A percentile compares a stretch with the other conserved stretches of the same genome.
Evolutionary conservation across 2,888 invertebrate species (phyloP).

Genomic region (Tetheella fluctuosa): DNA sequence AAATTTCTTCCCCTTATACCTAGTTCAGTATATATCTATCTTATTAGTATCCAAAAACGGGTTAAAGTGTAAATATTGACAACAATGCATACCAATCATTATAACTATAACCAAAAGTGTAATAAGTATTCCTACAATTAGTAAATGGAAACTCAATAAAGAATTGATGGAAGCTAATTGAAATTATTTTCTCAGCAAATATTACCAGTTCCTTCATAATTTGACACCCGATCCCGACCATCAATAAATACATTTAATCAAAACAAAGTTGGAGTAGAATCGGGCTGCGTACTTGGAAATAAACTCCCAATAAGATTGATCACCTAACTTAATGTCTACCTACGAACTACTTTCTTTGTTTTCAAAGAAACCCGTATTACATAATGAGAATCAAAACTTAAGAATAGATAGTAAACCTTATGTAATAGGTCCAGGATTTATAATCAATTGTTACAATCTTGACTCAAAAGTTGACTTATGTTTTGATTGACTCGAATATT

Average conservation of each 20-base stretch:
- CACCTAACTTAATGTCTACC: constrained; percentile 13
- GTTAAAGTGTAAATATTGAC: too few species aligned
- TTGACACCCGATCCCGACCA: constrained; percentile 11
- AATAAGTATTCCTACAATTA: too few species aligned
- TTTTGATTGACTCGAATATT: too few species aligned
- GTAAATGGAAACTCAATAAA: background rate
- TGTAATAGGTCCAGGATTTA: too few species aligned
- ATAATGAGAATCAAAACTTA: background rate
- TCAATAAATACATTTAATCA: constrained; percentile 17
- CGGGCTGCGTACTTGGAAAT: constrained; percentile 5
- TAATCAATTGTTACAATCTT: too few species aligned
- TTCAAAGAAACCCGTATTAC: background rate
- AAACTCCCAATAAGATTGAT: constrained; percentile 17
- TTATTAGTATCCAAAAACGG: too few species aligned
- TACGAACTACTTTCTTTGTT: constrained; percentile 1
- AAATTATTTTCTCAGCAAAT: constrained; percentile 3
- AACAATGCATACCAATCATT: too few species aligned
- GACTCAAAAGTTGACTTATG: too few species aligned
- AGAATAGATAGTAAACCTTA: too few species aligned
- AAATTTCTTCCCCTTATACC: too few species aligned
- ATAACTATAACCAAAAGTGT: too few species aligned
- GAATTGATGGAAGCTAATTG: constrained; percentile 7
- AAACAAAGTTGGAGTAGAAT: constrained; percentile 13
- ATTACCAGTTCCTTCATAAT: constrained; percentile 10
- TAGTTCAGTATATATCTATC: too few species aligned